Evolutionary conservation across 2,888 invertebrate genomes (phyloP), one percentile per base, ranked within the genome.

Genomic region (Spilosoma lubricipeda): DNA sequence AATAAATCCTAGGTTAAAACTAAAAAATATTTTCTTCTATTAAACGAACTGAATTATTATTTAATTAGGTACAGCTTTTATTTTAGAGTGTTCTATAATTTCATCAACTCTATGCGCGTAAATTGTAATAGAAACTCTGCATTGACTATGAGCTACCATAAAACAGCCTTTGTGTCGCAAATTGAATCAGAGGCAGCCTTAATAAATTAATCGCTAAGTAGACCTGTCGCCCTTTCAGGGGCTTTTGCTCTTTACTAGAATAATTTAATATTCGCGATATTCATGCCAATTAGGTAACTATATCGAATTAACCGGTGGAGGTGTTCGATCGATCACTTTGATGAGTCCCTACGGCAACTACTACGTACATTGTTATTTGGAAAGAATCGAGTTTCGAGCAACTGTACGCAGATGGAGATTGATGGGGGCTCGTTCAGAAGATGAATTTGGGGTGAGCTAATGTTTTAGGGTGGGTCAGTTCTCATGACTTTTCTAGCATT

Each of bases 131-230:
- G 65, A 65, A 56, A 67, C 72, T 63, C 59, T 71, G 63, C 73
- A 70, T 83, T 82, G 70, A 78, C 78, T 65, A 73, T 70, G 67
- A 77, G 70, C 65, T 75, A n/a, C 63, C 64, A 68, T 52, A 64
- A 42, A 75, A 64, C 64, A 76, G 71, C 68, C 71, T 71, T 91
- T 92, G 89, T 90, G 86, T 85, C 79, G 77, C 78, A 91, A 92
- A 93, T 93, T 92, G 91, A 92, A 92, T 93, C 89, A 92, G 89
- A 88, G 86, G 84, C 86, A 88, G 86, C 85, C 88, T 89, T 90
- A 90, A 90, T 91, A 90, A 90, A 91, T 91, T 89, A 90, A 91
- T 89, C 87, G 86, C 87, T 91, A 90, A 90, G 90, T 90, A 90
- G 86, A 85, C 88, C 84, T 88, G 88, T 88, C 89, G 90, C 87